Base-by-base conservation (phyloP, 2,113 vertebrate genomes). In the Erythrocercus mccallii region DNA sequence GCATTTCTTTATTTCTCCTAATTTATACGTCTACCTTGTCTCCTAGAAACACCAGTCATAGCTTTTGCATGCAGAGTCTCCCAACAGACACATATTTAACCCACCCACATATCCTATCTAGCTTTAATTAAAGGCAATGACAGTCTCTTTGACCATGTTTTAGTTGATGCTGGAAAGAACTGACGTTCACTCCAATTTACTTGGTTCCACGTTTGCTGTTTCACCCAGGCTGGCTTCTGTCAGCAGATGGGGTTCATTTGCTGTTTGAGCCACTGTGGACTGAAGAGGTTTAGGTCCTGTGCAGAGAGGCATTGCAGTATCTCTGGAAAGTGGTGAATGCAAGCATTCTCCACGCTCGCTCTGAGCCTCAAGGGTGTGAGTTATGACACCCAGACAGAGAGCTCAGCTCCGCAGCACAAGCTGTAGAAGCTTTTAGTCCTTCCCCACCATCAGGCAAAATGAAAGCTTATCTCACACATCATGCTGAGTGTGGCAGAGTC, bases 271-370 rank as follows among this genome's bases (percentile, higher is more conserved):
- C 25, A 42, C 15, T 38, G 1, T 7, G 48, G 33, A 50, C 61
- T 47, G 48, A 47, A 60, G 45, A 92, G 24, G 9, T 40, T 69
- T 13, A 42, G 17, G 24, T 51, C 14, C n/a, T 47, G 40, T 51
- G 38, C 21, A 86, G n/a, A 74, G 11, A 76, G 21, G 9, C 14
- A 47, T 44, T 91, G 20, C 48, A 50, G 37, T 10, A 27, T 38
- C 58, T 72, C 30, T 82, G 79, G 23, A 11, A 10, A 65, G 15
- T 18, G 22, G 4, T 31, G 15, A 12, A 23, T 9, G 10, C 7
- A n/a, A n/a, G n/a, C 3, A 18, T 25, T 54, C 47, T 50, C 47
- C 2, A 2, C 1, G 1, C 19, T 78, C 1, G 1, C 19, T 78
- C 65, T 54, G 71, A 76, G 30, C 33, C 50, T 58, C 48, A 68